Base-by-base conservation (phyloP, 2,113 vertebrate species). In the Cervus canadensis region DNA sequence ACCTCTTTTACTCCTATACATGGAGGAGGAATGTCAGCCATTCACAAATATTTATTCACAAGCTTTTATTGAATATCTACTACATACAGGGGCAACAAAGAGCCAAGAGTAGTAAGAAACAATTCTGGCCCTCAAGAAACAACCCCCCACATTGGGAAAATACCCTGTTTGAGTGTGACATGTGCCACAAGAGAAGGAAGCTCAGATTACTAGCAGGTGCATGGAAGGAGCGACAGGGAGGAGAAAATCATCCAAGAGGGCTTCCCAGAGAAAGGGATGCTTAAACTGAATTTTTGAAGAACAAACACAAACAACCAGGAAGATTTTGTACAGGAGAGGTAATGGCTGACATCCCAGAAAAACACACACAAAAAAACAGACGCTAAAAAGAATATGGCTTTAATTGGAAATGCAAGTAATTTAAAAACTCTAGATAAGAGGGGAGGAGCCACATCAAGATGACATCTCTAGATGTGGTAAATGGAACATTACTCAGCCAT, bases 401-500 rank as follows among this genome's bases (percentile, higher is more conserved):
- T 36, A 13, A 17, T 48, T 92, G 52, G 52, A 87, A 96, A 86
- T 62, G 71, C 36, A 93, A 82, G 40, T 43, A 21, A 81, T 33
- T 33, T 87, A 52, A 81, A 17, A 88, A 74, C 26, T 25, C 23
- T 86, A 9, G 36, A 87, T 16, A 74, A 25, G 67, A 60, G 17
- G 40, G 3, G 30, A 94, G 25, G 26, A 94, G 23, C 50, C 4
- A 2, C 76, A 50, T 64, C 30, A 17, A 87, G 30, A 23, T 36
- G 33, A 83, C 28, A 52, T 64, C 79, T 54, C 33, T 83, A 54
- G 79, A 25, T 15, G 50, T 83, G 33, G 2, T n/a, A 25, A 54
- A 14, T 54, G 79, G 50, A 82, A 36, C 54, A 82, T 36, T 82
- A 52, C 16, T 81, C 16, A 5, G 50, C 33, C 79, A 54, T 36